A percentile compares a stretch with the other conserved stretches of the same genome.
phyloP scores from a whole-genome alignment of 37 sponge, comb jelly and placozoan genomes.

The Spongilla lacustris region DNA sequence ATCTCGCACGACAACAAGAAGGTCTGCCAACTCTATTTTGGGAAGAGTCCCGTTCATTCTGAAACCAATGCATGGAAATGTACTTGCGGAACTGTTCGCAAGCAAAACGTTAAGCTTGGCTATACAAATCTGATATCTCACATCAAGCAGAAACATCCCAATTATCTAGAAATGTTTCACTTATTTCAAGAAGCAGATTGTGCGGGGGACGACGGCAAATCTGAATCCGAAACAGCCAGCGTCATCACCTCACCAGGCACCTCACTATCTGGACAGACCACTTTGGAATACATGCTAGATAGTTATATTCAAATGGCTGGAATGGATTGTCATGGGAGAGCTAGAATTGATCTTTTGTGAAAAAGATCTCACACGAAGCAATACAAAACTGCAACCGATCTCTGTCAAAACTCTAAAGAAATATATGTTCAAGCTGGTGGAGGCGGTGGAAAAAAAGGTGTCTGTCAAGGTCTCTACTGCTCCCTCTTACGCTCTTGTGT shows the following conservation, averaged over 20 bases:
- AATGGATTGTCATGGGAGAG: slow-evolving; percentile 10
- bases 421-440: background rate
- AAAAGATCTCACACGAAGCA: background rate
- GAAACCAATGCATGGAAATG: background rate
- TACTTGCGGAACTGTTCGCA: background rate
- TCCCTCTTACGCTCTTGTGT: background rate
- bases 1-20: background rate
- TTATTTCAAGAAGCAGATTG: background rate
- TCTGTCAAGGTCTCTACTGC: background rate
- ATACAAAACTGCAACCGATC: background rate
- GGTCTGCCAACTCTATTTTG: background rate
- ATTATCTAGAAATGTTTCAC: background rate
- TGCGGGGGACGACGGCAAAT: background rate
- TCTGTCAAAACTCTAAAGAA: background rate
- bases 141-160: slow-evolving; percentile 1
- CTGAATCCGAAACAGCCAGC: background rate
- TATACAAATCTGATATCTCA: slow-evolving; percentile 6
- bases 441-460: background rate
- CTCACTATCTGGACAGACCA: background rate
- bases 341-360: background rate
- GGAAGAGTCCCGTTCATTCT: background rate
- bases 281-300: background rate
- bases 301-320: slow-evolving; percentile 9
- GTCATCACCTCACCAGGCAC: background rate
- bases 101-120: background rate